phyloP scores from a whole-genome alignment of 1,140 invertebrate genomes.

The Dendrolimus kikuchii region DNA sequence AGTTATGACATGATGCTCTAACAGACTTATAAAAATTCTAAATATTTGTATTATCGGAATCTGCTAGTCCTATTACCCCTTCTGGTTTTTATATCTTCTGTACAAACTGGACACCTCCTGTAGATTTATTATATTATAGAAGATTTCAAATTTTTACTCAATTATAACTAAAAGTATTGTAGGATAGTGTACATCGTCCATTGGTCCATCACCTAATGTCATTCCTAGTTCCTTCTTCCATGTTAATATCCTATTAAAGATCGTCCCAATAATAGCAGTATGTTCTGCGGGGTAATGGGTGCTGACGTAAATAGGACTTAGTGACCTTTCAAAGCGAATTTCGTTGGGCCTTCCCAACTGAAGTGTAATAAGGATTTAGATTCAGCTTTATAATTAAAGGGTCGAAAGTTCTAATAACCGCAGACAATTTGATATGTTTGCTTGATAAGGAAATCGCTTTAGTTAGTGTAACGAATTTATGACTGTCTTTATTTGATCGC shows the following conservation, averaged over 20 bases:
- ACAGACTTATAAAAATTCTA: too few relatives aligned
- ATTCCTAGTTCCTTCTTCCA: conserved; percentile 19
- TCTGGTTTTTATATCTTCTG: too few relatives aligned
- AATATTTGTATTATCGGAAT: too few relatives aligned
- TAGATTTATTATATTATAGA: too few relatives aligned
- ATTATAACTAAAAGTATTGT: too few relatives aligned
- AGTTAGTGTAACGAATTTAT: conserved; percentile 7
- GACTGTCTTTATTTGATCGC: conserved; percentile 16
- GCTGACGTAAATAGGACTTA: conserved; percentile 41
- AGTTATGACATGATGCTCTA: too few relatives aligned
- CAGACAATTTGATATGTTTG: conserved; percentile 14
- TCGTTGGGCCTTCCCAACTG: conserved; percentile 3
- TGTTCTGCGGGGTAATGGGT: conserved; percentile 48
- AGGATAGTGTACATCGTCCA: conserved; percentile 2
- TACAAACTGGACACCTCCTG: too few relatives aligned
- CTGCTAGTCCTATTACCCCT: too few relatives aligned
- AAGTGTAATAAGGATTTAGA: conserved; percentile 40
- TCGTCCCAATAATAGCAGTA: conserved; percentile 47
- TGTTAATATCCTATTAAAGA: conserved; percentile 23
- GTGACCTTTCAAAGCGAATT: conserved; percentile 25
- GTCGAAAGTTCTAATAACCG: conserved; percentile 34
- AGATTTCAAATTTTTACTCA: too few relatives aligned
- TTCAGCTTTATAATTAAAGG: conserved; percentile 45
- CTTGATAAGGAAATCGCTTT: conserved; percentile 10
- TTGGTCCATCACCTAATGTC: conserved; percentile 20